phyloP scores from a whole-genome alignment of 2,797 vertebrate species.

The Oophaga sylvatica region DNA sequence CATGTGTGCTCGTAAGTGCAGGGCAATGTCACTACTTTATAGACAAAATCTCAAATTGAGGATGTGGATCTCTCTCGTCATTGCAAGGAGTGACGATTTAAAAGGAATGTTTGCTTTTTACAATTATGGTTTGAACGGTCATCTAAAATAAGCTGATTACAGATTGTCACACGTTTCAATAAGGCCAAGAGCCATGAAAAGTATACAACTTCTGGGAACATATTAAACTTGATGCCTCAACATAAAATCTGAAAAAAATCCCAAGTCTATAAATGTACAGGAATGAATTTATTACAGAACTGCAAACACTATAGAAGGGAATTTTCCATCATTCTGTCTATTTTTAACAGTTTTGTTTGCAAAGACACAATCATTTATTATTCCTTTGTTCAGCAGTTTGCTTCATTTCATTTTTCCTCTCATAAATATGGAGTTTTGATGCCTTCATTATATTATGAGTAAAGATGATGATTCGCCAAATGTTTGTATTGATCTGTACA shows the following conservation, averaged over 20 bases:
- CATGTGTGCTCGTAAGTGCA: no score
- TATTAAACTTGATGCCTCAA: background rate
- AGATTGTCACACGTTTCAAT: no score
- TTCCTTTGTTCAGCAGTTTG: background rate
- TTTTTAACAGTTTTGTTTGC: constrained; percentile 2
- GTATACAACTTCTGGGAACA: background rate
- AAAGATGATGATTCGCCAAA: background rate
- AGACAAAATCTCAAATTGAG: no score
- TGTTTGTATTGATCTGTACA: no score
- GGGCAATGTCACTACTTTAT: no score
- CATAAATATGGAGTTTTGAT: background rate
- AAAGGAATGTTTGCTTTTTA: no score
- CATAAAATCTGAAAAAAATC: constrained; percentile 12
- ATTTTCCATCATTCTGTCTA: constrained; percentile 28
- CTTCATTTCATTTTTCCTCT: background rate
- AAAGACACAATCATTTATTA: background rate
- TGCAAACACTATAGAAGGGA: constrained; percentile 18
- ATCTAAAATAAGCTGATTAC: no score
- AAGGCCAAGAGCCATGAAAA: background rate
- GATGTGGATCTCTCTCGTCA: no score
- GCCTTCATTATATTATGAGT: background rate
- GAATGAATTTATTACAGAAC: background rate
- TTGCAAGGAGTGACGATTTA: no score
- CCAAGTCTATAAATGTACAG: constrained; percentile 7
- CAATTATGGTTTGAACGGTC: no score